Base-by-base conservation (phyloP, 2,113 vertebrate species). In the Empidonax traillii region DNA sequence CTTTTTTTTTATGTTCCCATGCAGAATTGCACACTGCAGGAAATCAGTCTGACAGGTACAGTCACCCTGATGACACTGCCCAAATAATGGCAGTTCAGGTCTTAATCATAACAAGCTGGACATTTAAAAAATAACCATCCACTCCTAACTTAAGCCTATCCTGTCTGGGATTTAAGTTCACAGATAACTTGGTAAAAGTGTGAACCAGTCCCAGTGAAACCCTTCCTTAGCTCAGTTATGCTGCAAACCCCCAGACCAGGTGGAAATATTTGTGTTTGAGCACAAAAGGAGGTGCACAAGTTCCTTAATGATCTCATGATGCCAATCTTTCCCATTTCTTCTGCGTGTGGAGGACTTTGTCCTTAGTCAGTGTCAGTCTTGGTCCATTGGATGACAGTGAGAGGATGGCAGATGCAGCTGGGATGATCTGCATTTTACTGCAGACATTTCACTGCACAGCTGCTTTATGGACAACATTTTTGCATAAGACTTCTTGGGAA, bases 241-340 rank as follows among this genome's bases (percentile, higher is more conserved):
- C 49, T 73, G 39, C 43, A 89, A 68, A 76, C 30, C 7, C 12
- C 18, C 37, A 46, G 69, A 18, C 18, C 71, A 76, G 35, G 47
- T 76, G 52, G 41, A 88, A 73, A 58, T 88, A 58, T 6, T 82
- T 90, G 15, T 68, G 46, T 88, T 73, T 77, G 67, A 77, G 41
- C 55, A 58, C 15, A 77, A 79, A 83, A 71, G 39, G 33, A 89
- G 28, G 8, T 72, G 25, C 65, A 82, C 30, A 87, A 75, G 17
- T 6, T 82, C 58, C 58, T 56, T 33, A 7, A 18, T 62, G 37
- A 62, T 81, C 41, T 84, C 22, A 9, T 37, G 53, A 13, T 76
- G 28, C 20, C 31, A 53, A 4, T 37, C 47, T 71, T 78, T 55
- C 30, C 37, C 17, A 3, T 55, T 84, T 63, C 27, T 86, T 86